Evolutionary conservation across 2,113 vertebrate species (phyloP), one percentile per base, ranked within the genome.

Genomic region (Scytalopus superciliaris): DNA sequence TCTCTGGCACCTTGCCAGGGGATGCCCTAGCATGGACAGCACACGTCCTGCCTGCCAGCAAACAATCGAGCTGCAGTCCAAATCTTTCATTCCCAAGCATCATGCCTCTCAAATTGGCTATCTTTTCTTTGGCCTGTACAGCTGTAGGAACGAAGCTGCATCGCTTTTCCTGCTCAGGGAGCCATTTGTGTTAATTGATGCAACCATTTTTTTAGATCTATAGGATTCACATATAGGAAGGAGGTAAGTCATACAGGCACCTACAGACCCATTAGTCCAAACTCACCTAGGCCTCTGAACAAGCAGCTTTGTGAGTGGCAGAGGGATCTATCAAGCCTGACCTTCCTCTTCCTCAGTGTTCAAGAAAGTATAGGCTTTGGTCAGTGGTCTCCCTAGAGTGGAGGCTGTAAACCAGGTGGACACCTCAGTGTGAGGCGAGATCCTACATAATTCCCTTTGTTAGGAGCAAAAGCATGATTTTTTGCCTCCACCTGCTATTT

Each of bases 11-110:
- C 25, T 53, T 0, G 0, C 77, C 84, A 77, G 47, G 81, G 78
- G 66, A 84, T 90, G 85, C 82, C 78, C 88, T 92, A 88, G 94
- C 78, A 79, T 31, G 56, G 72, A 66, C 52, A 79, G 82, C 52
- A 19, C n/a, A 2, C 16, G 25, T 75, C 74, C 79, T 68, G 74
- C 78, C 40, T 94, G 88, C 90, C 91, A 94, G 82, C 73, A 70
- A 40, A 69, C 57, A 69, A 24, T 31, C n/a, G n/a, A 57, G 37
- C 52, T 85, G 47, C 82, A 59, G 39, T n/a, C 82, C 85, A 90
- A 56, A 76, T 33, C 75, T 39, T 76, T 60, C 67, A 28, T 52
- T 92, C 60, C 62, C 53, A 56, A 39, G 35, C 62, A 59, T 68
- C 30, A 4, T 17, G 39, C 44, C 55, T 75, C 64, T 75, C 88